Percentiles rank a stretch among this genome's conserved stretches.
phyloP scores from a whole-genome alignment of 1,140 invertebrate genomes.

The Drosophila mauritiana region DNA sequence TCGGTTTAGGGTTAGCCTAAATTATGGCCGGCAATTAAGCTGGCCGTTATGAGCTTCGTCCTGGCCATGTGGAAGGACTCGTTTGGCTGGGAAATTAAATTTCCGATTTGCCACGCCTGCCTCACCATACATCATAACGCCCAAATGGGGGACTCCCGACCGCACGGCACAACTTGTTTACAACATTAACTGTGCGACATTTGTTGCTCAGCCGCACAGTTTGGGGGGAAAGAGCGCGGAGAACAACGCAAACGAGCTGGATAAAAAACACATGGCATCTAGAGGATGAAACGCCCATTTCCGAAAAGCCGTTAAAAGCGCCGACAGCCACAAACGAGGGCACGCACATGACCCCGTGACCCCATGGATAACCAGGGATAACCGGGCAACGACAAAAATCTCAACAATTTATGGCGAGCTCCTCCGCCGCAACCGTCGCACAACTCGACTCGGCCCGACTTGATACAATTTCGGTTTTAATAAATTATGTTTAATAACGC shows the following conservation, averaged over 20 bases:
- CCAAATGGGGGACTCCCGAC: slow-evolving; percentile 21
- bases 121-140: slow-evolving; percentile 73
- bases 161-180: slow-evolving; percentile 67
- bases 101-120: slow-evolving; percentile 74
- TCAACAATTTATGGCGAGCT: slow-evolving; percentile 70
- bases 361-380: slow-evolving; percentile 34
- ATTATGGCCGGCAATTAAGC: slow-evolving; percentile 79
- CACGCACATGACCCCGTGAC: slow-evolving; percentile 68
- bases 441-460: slow-evolving; percentile 38
- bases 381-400: slow-evolving; percentile 53
- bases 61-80: slow-evolving; percentile 38
- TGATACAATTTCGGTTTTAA: slow-evolving; percentile 83
- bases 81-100: slow-evolving; percentile 76
- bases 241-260: slow-evolving; percentile 18
- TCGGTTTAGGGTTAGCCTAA: slow-evolving; percentile 38
- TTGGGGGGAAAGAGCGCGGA: slow-evolving; percentile 15
- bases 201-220: slow-evolving; percentile 63
- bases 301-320: slow-evolving; percentile 60
- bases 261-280: slow-evolving; percentile 35
- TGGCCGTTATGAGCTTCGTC: slow-evolving; percentile 67
- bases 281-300: slow-evolving; percentile 51
- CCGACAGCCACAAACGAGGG: slow-evolving; percentile 43
- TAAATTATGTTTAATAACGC: slow-evolving; percentile 84
- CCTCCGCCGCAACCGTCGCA: neutral
- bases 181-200: slow-evolving; percentile 82